Evolutionary conservation across 1,140 invertebrate species (phyloP).

Genomic region (Drosophila bocki): DNA sequence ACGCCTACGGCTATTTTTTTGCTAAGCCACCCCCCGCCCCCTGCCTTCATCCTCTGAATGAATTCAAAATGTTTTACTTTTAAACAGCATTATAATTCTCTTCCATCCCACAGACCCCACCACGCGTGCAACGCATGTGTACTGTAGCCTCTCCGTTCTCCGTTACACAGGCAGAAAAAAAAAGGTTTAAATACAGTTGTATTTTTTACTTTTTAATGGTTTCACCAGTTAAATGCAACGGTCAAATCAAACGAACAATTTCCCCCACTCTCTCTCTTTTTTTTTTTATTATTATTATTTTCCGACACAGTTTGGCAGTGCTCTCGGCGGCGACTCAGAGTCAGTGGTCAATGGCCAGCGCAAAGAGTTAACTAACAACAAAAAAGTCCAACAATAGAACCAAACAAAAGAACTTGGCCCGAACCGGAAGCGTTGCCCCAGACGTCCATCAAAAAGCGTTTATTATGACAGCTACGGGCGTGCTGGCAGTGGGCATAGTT

Average conservation of each 20-base stretch:
- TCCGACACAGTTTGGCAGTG: constrained; percentile 24
- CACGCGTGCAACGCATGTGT: constrained; percentile 2
- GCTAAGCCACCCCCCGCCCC: not conserved
- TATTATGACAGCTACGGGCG: constrained; percentile 15
- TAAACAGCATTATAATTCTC: constrained; percentile 45
- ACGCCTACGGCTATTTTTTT: constrained; percentile 16
- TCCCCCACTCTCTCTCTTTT: constrained; percentile 1
- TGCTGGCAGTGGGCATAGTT: not conserved
- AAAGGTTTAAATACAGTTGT: constrained; percentile 40
- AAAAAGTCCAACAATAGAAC: constrained; percentile 8
- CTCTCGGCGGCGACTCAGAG: no score
- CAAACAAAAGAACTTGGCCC: constrained; percentile 6
- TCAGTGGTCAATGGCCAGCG: constrained; percentile 52
- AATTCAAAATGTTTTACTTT: constrained; percentile 52
- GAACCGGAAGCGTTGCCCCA: constrained; percentile 71
- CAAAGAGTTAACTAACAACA: constrained; percentile 5
- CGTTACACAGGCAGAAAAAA: constrained; percentile 47
- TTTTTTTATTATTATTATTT: constrained; percentile 17
- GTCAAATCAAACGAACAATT: constrained; percentile 27
- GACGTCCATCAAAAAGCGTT: constrained; percentile 36
- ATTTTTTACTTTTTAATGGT: constrained; percentile 40
- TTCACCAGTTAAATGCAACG: constrained; percentile 41
- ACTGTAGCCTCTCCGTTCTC: not conserved
- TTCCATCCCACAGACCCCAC: not conserved
- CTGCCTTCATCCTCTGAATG: constrained; percentile 4